Evolutionary conservation across 2,113 vertebrate genomes (phyloP).

Genomic region (Zosterops pallidus): DNA sequence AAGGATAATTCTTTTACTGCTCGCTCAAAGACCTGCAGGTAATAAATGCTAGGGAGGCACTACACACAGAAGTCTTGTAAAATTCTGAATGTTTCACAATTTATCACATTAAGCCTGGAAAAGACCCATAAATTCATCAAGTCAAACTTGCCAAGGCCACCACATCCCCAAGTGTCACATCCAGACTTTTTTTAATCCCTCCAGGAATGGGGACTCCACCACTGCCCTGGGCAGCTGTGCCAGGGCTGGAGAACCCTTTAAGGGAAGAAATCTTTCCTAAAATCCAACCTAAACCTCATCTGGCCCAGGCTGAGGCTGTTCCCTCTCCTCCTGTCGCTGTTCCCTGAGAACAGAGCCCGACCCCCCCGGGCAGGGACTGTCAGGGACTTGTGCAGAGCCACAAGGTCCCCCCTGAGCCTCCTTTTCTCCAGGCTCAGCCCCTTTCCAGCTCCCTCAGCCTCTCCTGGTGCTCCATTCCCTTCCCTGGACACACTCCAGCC

Average conservation of each 20-base stretch:
- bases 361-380: too few relatives aligned
- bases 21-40: background rate
- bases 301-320: background rate
- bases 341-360: background rate
- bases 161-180: background rate
- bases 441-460: background rate
- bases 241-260: too few relatives aligned
- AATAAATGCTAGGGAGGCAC: background rate
- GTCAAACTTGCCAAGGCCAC: background rate
- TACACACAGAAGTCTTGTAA: rapidly evolving
- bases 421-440: background rate
- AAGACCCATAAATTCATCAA: background rate
- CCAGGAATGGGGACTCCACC: background rate
- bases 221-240: too few relatives aligned
- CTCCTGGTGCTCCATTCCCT: background rate
- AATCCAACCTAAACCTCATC: too few relatives aligned
- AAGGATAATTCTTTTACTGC: background rate
- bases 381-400: background rate
- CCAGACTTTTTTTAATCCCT: background rate
- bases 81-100: background rate
- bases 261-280: too few relatives aligned
- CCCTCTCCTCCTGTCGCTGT: background rate
- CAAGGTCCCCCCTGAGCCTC: background rate
- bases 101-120: background rate
- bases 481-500: rapidly evolving